Conservation (phyloP, 2,113 vertebrate species). For the Stictonetta naevosa region DNA sequence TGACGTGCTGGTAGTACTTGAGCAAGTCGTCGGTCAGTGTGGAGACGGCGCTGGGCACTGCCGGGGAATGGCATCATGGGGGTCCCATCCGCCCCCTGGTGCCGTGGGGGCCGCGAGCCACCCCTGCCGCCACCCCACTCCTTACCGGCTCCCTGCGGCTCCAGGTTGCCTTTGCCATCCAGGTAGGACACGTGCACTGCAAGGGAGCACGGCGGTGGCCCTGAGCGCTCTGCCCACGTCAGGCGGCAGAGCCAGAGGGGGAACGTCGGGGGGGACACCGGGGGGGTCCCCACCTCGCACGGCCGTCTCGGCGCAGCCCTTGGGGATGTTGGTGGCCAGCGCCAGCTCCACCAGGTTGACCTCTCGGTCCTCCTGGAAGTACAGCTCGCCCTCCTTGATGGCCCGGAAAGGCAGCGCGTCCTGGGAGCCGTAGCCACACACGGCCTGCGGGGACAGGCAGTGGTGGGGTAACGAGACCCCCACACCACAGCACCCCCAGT, state of each 20-base stretch:
- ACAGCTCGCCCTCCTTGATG: slow-evolving; percentile 87
- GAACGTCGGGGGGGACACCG: not conserved
- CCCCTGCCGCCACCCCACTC: not conserved
- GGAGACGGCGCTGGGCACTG: slow-evolving; percentile 87
- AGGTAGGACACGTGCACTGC: slow-evolving; percentile 90
- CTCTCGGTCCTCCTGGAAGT: slow-evolving; percentile 88
- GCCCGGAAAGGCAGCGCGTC: slow-evolving; percentile 85
- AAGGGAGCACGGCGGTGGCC: not conserved
- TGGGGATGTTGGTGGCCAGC: slow-evolving; percentile 89
- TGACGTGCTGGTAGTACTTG: slow-evolving; percentile 94
- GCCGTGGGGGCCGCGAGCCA: not conserved
- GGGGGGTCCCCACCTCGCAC: slow-evolving; percentile 77
- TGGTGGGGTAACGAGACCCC: no score
- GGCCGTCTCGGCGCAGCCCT: slow-evolving; percentile 88
- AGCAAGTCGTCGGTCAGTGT: slow-evolving; percentile 88
- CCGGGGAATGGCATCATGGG: not conserved
- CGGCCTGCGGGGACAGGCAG: slow-evolving; percentile 64
- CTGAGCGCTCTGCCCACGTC: not conserved
- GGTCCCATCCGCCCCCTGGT: no score
- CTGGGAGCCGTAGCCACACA: slow-evolving; percentile 88
- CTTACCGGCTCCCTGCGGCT: slow-evolving; percentile 87
- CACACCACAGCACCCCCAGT: no score
- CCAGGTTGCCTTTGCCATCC: slow-evolving; percentile 91
- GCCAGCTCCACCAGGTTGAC: slow-evolving; percentile 92
- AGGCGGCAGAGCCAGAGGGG: no score